Conservation (phyloP, 2,797 vertebrate genomes). For the Cichlasoma orientale region DNA sequence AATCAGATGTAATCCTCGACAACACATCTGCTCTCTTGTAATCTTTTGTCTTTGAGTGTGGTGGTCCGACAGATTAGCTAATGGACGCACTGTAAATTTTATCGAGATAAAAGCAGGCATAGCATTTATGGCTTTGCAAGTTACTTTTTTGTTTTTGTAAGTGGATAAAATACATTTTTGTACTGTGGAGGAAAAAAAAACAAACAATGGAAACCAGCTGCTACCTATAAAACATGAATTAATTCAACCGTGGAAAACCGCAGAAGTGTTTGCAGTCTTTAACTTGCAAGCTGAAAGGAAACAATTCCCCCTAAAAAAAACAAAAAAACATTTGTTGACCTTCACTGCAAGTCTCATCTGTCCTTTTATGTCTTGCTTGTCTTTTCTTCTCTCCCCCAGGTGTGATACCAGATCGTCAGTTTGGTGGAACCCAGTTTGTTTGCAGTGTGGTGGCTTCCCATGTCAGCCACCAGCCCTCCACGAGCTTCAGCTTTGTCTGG, state of each 20-base stretch:
- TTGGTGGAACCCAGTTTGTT: slow-evolving; percentile 95
- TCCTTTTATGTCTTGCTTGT: neutral
- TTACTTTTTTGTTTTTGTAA: neutral
- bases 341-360: neutral
- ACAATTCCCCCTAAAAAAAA: neutral
- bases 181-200: neutral
- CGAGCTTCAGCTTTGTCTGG: slow-evolving; percentile 97
- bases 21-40: slow-evolving; percentile 16
- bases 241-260: neutral
- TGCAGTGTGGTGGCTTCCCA: slow-evolving; percentile 98
- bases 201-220: neutral
- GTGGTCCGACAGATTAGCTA: slow-evolving; percentile 8
- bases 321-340: neutral
- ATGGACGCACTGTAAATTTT: neutral
- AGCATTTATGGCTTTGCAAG: neutral
- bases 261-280: neutral
- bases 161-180: neutral
- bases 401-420: slow-evolving; percentile 93
- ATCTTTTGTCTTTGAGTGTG: slow-evolving; percentile 14
- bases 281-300: neutral
- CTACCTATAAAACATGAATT: neutral
- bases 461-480: slow-evolving; percentile 94
- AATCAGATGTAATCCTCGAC: slow-evolving; percentile 4
- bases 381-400: slow-evolving; percentile 73
- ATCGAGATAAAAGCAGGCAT: neutral